Percentiles rank a stretch among this genome's conserved stretches.
These are phyloP conservation scores for Tanaodytes sp. DNA, from an alignment of 2,888 invertebrate genomes.

Conservation along the genomic window DNA sequence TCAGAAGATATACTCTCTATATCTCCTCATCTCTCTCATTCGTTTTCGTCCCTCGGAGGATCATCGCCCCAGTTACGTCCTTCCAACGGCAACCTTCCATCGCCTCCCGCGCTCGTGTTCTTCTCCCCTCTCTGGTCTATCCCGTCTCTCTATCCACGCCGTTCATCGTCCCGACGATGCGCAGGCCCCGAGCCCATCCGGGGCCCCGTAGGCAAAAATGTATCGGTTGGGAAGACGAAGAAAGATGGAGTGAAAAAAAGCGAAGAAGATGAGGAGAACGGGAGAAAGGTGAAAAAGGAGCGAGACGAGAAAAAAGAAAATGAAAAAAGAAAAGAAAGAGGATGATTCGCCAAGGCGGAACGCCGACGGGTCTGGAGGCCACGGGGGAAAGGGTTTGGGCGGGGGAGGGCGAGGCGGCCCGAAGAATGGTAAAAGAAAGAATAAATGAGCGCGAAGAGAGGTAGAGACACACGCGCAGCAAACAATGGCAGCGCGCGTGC, in stretches of 20 bases:
- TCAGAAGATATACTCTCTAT: too few species aligned
- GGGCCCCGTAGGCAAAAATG: constrained; percentile 61
- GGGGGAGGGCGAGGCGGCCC: constrained; percentile 25
- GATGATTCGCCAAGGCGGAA: constrained; percentile 54
- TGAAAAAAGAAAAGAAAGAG: constrained; percentile 27
- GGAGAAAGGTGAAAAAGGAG: constrained; percentile 9
- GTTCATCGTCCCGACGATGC: constrained; percentile 19
- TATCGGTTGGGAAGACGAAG: constrained; percentile 39
- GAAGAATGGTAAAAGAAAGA: constrained; percentile 49
- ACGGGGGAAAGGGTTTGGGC: background rate
- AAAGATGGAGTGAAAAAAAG: too few species aligned
- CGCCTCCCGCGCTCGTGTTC: constrained; percentile 33
- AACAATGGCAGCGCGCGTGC: constrained; percentile 71
- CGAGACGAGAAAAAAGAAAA: too few species aligned
- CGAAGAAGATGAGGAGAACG: too few species aligned
- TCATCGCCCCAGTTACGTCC: constrained; percentile 69
- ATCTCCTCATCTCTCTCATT: constrained; percentile 2
- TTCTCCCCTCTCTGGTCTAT: constrained; percentile 10
- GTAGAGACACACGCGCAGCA: constrained; percentile 69
- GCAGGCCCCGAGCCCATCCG: constrained; percentile 56
- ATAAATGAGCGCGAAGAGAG: constrained; percentile 50
- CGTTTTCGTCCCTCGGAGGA: constrained; percentile 58
- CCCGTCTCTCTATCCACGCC: constrained; percentile 11
- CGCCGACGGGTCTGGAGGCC: background rate
- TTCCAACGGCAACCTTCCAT: constrained; percentile 61